Percentiles rank a stretch among this genome's conserved stretches.
Conservation (phyloP, 2,797 vertebrate genomes). For the Propithecus perrieri region DNA sequence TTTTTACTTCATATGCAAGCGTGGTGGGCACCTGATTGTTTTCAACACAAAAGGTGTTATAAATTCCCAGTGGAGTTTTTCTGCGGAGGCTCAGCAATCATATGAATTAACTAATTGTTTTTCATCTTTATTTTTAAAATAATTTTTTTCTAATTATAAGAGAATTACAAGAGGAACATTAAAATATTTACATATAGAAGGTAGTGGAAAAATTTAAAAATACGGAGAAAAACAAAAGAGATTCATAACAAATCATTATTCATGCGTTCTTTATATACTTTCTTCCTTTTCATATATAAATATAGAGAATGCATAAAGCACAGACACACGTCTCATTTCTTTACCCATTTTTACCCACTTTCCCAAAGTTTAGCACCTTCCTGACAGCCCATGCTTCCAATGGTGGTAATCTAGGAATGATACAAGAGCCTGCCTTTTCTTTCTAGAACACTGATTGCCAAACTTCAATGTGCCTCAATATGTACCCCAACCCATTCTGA, state of each 20-base stretch:
- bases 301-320: neutral
- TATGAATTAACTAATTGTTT: neutral
- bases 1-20: constrained; percentile 33
- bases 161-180: constrained; percentile 28
- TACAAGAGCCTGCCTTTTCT: neutral
- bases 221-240: neutral
- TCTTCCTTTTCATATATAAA: neutral
- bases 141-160: constrained; percentile 3
- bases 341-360: neutral
- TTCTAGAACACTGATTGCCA: neutral
- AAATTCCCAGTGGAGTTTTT: neutral
- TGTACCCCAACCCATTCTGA: neutral
- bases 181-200: neutral
- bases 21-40: constrained; percentile 7
- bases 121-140: constrained; percentile 42
- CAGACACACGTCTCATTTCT: neutral
- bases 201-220: neutral
- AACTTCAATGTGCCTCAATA: neutral
- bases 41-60: constrained; percentile 35
- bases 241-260: neutral
- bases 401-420: neutral
- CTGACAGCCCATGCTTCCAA: neutral
- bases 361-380: neutral
- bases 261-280: neutral
- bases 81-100: neutral